phyloP scores from a whole-genome alignment of 2,113 vertebrate genomes.

The Atrichornis clamosus region DNA sequence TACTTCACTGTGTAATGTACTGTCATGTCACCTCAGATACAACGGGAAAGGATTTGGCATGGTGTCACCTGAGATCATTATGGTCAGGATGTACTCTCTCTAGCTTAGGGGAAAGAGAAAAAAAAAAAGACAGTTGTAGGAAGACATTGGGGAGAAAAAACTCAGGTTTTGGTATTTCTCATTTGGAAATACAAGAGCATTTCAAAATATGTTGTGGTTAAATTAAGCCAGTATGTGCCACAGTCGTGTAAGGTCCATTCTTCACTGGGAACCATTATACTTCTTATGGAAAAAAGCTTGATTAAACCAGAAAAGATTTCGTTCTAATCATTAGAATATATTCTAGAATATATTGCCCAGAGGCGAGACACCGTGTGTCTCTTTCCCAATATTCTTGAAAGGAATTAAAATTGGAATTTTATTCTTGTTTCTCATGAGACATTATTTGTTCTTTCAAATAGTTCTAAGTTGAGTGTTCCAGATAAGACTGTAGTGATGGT shows the following conservation, averaged over 20 bases:
- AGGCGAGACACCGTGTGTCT: neutral
- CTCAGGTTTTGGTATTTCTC: neutral
- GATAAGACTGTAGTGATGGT: neutral
- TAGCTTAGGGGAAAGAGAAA: neutral
- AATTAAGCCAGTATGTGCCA: neutral
- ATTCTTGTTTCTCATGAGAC: neutral
- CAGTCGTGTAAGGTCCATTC: neutral
- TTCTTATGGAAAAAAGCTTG: neutral
- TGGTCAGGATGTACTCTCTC: neutral
- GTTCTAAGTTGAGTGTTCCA: neutral
- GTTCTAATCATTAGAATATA: neutral
- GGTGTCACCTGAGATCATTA: slow-evolving; percentile 26
- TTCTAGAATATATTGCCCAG: neutral
- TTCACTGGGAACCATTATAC: neutral
- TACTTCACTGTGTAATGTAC: neutral
- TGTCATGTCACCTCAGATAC: slow-evolving; percentile 28
- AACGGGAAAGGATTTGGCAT: slow-evolving; percentile 19
- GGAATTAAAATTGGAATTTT: neutral
- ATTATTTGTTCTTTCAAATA: neutral
- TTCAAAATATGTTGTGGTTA: neutral
- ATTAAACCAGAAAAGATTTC: neutral
- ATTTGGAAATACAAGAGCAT: neutral
- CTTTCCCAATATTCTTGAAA: neutral
- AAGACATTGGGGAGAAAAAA: neutral
- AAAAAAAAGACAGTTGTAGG: neutral